Base-by-base conservation (phyloP, 2,888 invertebrate species). In the Ptychoptera contaminata region DNA sequence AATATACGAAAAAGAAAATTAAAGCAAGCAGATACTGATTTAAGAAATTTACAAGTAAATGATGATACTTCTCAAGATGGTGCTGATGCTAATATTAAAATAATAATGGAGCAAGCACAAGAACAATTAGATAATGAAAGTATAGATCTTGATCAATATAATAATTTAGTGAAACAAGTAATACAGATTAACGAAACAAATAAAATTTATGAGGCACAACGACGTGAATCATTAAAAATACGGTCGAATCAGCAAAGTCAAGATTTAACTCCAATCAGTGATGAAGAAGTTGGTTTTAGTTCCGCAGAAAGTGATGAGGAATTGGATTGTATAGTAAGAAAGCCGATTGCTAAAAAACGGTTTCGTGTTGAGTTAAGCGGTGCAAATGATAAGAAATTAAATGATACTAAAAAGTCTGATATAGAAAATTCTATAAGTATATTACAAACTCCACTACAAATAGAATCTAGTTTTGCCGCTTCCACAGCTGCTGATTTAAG, bases 101-200 rank as follows among this genome's bases (percentile, higher is more conserved):
- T 80, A 38, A 85, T 87, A 47, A 78, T 87, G 58, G 74, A 76
- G 9, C 84, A 86, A 56, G 91, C 90, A 1, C 84, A 86, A 47
- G 82, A 83, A 54, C 77, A 83, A 54, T 74, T 80, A 48, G 78
- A 76, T 49, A 76, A 77, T 43, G 85, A 88, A 1, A 74, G 75
- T 39, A 74, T 87, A 46, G 78, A 80, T 42, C 77, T 78, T 56
- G 77, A 74, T 31, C 81, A 85, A 55, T 83, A 83, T 58, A 79
- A 80, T 52, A 76, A 77, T 9, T 66, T 86, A 14, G 76, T 87
- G 60, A 79, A 78, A 58, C 82, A 83, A 60, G 80, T 86, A 2
- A 67, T 85, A 48, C 77, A 81, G 53, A 74, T 87, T 51, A 82
- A 82, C 52, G 87, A 88, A 58, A 79, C 51, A 23, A 61, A 72